These are phyloP conservation scores for Luehdorfia chinensis DNA, from an alignment of 1,140 invertebrate species.

Conservation along the genomic window DNA sequence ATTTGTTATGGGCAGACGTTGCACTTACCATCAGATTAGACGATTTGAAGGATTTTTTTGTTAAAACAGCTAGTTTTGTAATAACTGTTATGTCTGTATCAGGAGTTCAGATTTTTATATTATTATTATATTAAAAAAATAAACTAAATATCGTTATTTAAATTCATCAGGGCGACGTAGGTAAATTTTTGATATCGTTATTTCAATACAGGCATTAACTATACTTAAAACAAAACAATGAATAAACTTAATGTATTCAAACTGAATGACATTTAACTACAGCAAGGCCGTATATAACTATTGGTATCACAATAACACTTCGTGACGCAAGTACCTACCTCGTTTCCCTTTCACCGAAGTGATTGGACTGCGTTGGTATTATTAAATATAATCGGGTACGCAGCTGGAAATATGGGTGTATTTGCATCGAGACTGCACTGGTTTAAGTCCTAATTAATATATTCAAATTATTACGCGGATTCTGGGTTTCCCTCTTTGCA, in stretches of 20 bases:
- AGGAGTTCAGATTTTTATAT: too few species aligned
- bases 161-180: too few species aligned
- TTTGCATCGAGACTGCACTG: constrained; percentile 8
- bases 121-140: too few species aligned
- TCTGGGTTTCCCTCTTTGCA: constrained; percentile 13
- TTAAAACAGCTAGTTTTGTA: too few species aligned
- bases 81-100: too few species aligned
- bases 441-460: constrained; percentile 3
- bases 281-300: constrained; percentile 32
- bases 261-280: constrained; percentile 12
- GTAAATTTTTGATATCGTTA: too few species aligned
- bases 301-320: constrained; percentile 29
- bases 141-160: too few species aligned
- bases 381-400: constrained; percentile 21
- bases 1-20: too few species aligned
- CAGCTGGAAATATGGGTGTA: neutral
- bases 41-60: too few species aligned
- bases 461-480: constrained; percentile 17
- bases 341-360: constrained; percentile 56
- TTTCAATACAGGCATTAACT: too few species aligned
- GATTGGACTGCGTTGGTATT: constrained; percentile 28
- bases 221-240: constrained; percentile 16
- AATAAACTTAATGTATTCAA: constrained; percentile 13
- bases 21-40: too few species aligned
- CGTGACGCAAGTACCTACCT: constrained; percentile 43